A percentile compares a stretch with the other conserved stretches of the same genome.
phyloP scores from a whole-genome alignment of 2,888 invertebrate species.

The Cosmorhoe ocellata region DNA sequence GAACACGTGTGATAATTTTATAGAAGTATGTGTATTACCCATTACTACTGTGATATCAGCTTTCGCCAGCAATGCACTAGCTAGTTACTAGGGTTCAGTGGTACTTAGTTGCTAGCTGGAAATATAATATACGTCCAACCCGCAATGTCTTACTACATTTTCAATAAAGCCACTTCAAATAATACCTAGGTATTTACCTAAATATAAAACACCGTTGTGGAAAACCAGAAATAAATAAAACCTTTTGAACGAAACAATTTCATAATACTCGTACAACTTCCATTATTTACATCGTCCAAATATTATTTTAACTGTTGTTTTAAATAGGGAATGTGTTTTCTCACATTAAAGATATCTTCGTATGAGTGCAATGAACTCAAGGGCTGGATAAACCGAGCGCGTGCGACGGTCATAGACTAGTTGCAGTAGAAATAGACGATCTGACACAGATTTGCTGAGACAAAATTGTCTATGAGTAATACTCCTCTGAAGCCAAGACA shows the following conservation, averaged over 20 bases:
- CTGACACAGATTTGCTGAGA: constrained; percentile 34
- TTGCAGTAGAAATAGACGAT: constrained; percentile 33
- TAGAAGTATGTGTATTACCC: constrained; percentile 1
- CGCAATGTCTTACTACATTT: too few relatives aligned
- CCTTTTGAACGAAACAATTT: too few relatives aligned
- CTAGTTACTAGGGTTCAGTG: too few relatives aligned
- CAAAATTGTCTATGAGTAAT: constrained; percentile 34
- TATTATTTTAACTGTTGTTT: constrained; percentile 56
- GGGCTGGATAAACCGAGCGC: constrained; percentile 50
- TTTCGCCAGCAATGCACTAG: not conserved
- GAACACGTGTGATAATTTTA: constrained; percentile 14
- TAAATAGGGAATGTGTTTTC: constrained; percentile 54
- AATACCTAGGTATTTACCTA: too few relatives aligned
- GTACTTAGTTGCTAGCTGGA: too few relatives aligned
- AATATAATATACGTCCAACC: too few relatives aligned
- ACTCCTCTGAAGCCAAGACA: constrained; percentile 28
- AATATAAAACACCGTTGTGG: too few relatives aligned
- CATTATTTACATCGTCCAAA: constrained; percentile 45
- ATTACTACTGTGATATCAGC: not conserved
- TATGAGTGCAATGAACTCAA: constrained; percentile 55
- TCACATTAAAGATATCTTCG: constrained; percentile 56
- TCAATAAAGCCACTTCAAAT: too few relatives aligned
- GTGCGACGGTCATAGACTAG: constrained; percentile 38
- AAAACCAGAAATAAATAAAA: too few relatives aligned
- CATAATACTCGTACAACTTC: constrained; percentile 19